Evolutionary conservation across 2,113 vertebrate species (phyloP).

Genomic region (Ceyx cyanopectus): DNA sequence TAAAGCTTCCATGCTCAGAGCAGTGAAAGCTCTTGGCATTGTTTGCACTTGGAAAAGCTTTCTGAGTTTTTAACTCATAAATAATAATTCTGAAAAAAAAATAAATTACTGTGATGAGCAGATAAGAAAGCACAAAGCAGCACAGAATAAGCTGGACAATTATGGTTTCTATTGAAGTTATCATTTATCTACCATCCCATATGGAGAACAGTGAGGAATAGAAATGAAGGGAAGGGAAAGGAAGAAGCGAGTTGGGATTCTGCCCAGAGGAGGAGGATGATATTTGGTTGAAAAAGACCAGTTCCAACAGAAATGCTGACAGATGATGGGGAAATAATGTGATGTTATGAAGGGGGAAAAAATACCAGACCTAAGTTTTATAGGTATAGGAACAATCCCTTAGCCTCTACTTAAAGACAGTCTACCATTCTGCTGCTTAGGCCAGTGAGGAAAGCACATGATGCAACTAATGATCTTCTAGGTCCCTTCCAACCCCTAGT

Average conservation of each 20-base stretch:
- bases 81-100: background rate
- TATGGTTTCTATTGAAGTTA: background rate
- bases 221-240: background rate
- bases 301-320: background rate
- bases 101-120: background rate
- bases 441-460: background rate
- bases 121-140: slow-evolving; percentile 11
- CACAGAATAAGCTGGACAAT: background rate
- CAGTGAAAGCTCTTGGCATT: background rate
- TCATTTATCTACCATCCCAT: background rate
- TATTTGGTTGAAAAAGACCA: background rate
- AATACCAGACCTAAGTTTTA: background rate
- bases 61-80: background rate
- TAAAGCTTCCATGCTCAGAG: background rate
- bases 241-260: background rate
- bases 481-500: too few species aligned
- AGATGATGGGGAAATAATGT: background rate
- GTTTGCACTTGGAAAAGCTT: background rate
- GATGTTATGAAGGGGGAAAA: background rate
- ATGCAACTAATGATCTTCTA: background rate
- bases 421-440: background rate
- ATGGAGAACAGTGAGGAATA: background rate
- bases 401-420: background rate
- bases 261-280: slow-evolving; percentile 26
- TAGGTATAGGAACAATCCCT: background rate